Evolutionary conservation across 2,113 vertebrate species (phyloP).

Genomic region (Ifrita kowaldi): DNA sequence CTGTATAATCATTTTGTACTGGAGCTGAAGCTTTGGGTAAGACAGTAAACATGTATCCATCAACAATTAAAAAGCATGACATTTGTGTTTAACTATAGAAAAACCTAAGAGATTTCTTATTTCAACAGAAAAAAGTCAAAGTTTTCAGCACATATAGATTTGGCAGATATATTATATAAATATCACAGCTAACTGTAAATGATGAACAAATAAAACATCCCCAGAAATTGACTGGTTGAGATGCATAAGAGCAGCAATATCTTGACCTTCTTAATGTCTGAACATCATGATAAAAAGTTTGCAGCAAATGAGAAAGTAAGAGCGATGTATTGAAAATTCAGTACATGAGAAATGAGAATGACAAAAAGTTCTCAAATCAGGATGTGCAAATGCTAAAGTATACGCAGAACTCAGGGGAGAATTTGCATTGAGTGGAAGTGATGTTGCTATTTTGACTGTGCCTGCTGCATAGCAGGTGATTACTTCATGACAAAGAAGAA

Average conservation of each 20-base stretch:
- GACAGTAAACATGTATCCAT: neutral
- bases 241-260: neutral
- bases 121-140: neutral
- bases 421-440: constrained; percentile 21
- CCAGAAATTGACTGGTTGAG: neutral
- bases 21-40: neutral
- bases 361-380: neutral
- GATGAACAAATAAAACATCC: neutral
- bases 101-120: neutral
- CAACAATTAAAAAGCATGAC: neutral
- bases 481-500: constrained; percentile 36
- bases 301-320: neutral
- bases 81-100: neutral
- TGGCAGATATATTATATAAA: neutral
- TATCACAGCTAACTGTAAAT: neutral
- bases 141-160: neutral
- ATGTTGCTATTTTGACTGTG: neutral
- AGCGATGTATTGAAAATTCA: neutral
- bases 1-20: neutral
- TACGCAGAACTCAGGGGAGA: neutral
- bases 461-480: neutral
- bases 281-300: neutral
- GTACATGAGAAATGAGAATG: neutral
- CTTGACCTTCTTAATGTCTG: neutral
- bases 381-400: neutral